phyloP scores from a whole-genome alignment of 2,888 invertebrate species.

The Cataglyphis rosenhaueri region DNA sequence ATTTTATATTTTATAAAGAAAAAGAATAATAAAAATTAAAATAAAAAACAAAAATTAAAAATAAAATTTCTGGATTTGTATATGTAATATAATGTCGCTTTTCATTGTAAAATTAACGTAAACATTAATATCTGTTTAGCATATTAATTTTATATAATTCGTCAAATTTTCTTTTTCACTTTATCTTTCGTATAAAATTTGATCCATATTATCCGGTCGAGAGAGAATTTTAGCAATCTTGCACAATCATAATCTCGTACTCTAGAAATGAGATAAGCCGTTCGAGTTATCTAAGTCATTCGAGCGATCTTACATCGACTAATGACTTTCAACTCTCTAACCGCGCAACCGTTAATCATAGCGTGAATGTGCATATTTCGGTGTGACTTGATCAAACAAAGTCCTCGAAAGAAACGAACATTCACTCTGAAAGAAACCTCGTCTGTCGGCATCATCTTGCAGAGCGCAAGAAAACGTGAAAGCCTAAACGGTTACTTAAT shows the following conservation, averaged over 20 bases:
- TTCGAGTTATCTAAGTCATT: slow-evolving; percentile 58
- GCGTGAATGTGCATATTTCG: slow-evolving; percentile 78
- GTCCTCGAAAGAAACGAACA: slow-evolving; percentile 43
- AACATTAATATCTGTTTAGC: background rate
- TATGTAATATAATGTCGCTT: background rate
- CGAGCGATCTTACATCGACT: slow-evolving; percentile 72
- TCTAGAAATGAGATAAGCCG: slow-evolving; percentile 47
- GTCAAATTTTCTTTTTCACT: background rate
- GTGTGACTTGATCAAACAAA: slow-evolving; percentile 59
- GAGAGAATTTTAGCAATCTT: background rate
- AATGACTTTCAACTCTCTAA: slow-evolving; percentile 81
- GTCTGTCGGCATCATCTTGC: slow-evolving; percentile 19
- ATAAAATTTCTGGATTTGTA: background rate
- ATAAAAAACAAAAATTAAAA: background rate
- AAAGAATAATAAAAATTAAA: background rate
- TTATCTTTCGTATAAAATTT: background rate
- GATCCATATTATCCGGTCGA: background rate
- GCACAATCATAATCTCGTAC: slow-evolving; percentile 15
- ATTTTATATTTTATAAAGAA: background rate
- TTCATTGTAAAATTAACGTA: background rate
- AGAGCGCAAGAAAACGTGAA: slow-evolving; percentile 4
- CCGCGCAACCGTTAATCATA: slow-evolving; percentile 82
- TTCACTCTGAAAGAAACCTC: slow-evolving; percentile 11
- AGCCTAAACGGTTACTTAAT: slow-evolving; percentile 26
- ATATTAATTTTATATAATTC: background rate